A percentile compares a stretch with the other conserved stretches of the same genome.
phyloP scores from a whole-genome alignment of 2,797 vertebrate genomes.

The Sebastes kiyomatsui region DNA sequence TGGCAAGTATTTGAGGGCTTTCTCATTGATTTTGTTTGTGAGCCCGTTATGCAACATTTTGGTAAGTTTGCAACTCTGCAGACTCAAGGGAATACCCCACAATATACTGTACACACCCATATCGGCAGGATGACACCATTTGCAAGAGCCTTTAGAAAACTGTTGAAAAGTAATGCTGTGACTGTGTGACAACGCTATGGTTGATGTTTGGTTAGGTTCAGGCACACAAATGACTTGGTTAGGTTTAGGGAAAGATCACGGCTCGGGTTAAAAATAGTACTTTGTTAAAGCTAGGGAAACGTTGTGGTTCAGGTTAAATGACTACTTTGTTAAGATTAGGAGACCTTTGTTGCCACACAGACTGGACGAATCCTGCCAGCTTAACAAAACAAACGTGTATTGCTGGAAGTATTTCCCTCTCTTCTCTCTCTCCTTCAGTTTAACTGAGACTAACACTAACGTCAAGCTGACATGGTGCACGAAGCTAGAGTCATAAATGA shows the following conservation, averaged over 20 bases:
- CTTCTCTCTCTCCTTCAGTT: background rate
- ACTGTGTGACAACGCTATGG: background rate
- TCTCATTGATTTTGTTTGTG: background rate
- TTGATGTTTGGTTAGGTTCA: background rate
- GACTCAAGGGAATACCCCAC: background rate
- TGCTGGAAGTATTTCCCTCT: background rate
- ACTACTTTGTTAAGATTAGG: too few species aligned
- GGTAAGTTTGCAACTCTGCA: background rate
- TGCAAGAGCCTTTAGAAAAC: background rate
- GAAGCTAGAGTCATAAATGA: background rate
- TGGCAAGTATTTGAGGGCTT: background rate
- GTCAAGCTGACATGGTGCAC: background rate
- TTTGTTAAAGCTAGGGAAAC: too few species aligned
- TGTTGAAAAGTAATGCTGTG: background rate
- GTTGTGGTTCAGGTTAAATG: too few species aligned
- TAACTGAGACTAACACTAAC: background rate
- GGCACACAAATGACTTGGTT: background rate
- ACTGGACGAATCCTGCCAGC: too few species aligned
- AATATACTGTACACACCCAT: background rate
- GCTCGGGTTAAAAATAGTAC: too few species aligned
- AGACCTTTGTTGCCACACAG: too few species aligned
- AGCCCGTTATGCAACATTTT: background rate
- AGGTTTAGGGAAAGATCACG: background rate
- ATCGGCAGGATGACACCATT: background rate
- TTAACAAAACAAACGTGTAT: background rate